Evolutionary conservation across 2,888 invertebrate genomes (phyloP).

Genomic region (Ectropis crepuscularia): DNA sequence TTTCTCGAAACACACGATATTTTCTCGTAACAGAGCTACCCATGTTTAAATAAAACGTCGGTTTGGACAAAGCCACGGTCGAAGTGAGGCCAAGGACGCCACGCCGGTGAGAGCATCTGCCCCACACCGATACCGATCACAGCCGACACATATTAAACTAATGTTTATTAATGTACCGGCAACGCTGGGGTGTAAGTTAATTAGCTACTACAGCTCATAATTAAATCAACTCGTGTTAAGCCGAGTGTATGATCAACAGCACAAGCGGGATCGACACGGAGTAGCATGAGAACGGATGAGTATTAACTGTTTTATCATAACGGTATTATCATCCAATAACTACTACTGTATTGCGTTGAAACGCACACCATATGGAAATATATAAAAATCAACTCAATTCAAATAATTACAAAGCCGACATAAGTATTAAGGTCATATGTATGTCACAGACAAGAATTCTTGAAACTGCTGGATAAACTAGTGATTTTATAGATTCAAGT

Average conservation of each 20-base stretch:
- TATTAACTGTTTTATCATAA: constrained; percentile 11
- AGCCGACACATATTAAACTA: constrained; percentile 32
- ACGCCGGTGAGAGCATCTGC: constrained; percentile 23
- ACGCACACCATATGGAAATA: too few species aligned
- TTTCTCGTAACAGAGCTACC: background rate
- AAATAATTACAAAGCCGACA: too few species aligned
- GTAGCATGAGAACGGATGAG: constrained; percentile 7
- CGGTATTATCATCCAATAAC: background rate
- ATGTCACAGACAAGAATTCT: too few species aligned
- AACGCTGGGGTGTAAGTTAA: constrained; percentile 33
- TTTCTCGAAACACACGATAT: background rate
- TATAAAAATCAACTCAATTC: too few species aligned
- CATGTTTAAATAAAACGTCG: background rate
- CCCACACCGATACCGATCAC: constrained; percentile 25
- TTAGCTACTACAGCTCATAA: constrained; percentile 31
- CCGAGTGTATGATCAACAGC: constrained; percentile 28
- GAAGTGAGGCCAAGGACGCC: constrained; percentile 42
- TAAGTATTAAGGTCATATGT: too few species aligned
- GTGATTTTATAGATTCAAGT: too few species aligned
- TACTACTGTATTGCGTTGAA: too few species aligned
- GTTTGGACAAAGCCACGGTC: constrained; percentile 34
- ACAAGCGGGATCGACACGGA: constrained; percentile 1
- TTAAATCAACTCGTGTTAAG: constrained; percentile 34
- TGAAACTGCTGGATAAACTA: too few species aligned
- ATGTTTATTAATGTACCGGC: constrained; percentile 35